These are phyloP conservation scores for Drosophila micromelanica DNA, from an alignment of 1,140 invertebrate genomes.

Conservation along the genomic window DNA sequence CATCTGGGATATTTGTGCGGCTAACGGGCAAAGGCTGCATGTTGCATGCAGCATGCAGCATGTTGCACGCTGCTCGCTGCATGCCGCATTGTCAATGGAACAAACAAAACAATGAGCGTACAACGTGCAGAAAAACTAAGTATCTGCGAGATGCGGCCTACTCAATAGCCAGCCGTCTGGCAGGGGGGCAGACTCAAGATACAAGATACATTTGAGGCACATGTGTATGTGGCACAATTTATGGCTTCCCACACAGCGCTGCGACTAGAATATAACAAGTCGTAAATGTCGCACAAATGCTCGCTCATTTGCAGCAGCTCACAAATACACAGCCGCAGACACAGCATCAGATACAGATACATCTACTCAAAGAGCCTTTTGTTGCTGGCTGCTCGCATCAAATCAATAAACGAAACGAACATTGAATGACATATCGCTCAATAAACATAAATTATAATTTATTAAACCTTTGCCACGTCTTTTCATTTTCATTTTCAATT, in stretches of 20 bases:
- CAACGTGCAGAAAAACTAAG: slow-evolving; percentile 21
- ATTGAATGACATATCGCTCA: slow-evolving; percentile 74
- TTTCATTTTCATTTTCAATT: slow-evolving; percentile 51
- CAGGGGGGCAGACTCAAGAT: slow-evolving; percentile 41
- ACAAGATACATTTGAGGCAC: slow-evolving; percentile 38
- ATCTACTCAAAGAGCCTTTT: slow-evolving; percentile 43
- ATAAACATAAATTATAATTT: slow-evolving; percentile 82
- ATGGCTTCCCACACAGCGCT: slow-evolving; percentile 68
- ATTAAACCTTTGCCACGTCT: slow-evolving; percentile 72
- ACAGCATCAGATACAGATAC: slow-evolving; percentile 17
- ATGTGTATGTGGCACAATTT: slow-evolving; percentile 63
- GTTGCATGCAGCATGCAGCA: slow-evolving; percentile 27
- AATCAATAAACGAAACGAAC: slow-evolving; percentile 65
- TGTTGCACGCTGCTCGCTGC: slow-evolving; percentile 10
- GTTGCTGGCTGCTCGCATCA: slow-evolving; percentile 34
- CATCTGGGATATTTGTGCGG: slow-evolving; percentile 60
- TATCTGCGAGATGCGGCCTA: slow-evolving; percentile 31
- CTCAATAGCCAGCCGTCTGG: slow-evolving; percentile 10
- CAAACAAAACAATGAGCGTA: slow-evolving; percentile 69
- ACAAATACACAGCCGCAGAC: slow-evolving; percentile 15
- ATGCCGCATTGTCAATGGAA: slow-evolving; percentile 68
- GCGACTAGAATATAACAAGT: slow-evolving; percentile 67
- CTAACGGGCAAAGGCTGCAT: slow-evolving; percentile 16
- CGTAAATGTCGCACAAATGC: slow-evolving; percentile 66
- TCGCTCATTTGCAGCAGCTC: slow-evolving; percentile 52